Evolutionary conservation across 2,113 vertebrate genomes (phyloP), one percentile per base, ranked within the genome.

Genomic region (Choloepus hoffmanni): DNA sequence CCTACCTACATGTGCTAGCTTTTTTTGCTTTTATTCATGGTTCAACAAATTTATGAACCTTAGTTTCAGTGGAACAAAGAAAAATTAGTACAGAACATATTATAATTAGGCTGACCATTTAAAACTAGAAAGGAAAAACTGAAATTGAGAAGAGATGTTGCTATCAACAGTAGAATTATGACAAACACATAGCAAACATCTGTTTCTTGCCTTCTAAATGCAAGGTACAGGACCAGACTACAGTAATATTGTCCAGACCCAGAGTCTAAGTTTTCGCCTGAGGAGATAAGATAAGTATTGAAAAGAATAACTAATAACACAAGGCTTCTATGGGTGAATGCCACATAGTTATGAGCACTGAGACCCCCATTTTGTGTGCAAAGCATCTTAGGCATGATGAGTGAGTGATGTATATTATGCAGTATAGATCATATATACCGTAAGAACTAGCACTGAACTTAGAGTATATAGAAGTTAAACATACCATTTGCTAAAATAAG

Each of bases 31-130:
- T 82, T 89, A 76, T 86, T 84, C 94, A 96, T 68, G 93, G 95
- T 74, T 95, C 95, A 96, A 82, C 95, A 97, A 93, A 96, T 96
- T 90, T 96, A 96, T 95, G 94, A 92, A 96, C 45, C 85, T 92
- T 94, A 77, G 77, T 85, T 90, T 79, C 82, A 83, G 65, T 48
- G 12, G 53, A 95, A 97, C 30, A 90, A 76, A 96, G 90, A 86
- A 89, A 91, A 95, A 84, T 76, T 76, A 92, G 60, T 58, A 88
- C 11, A 89, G 48, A 74, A 88, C 68, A 78, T 70, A 68, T 83
- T 73, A 60, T 83, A 85, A 79, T 72, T 70, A 77, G 89, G 45
- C 87, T 84, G 65, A 87, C 74, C 81, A 40, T 24, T 89, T 77
- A 68, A 94, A 83, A 91, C 84, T 68, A 94, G 77, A 91, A 86